Conservation (phyloP, 2,797 vertebrate genomes). For the Triplophysa yarkandensis region DNA sequence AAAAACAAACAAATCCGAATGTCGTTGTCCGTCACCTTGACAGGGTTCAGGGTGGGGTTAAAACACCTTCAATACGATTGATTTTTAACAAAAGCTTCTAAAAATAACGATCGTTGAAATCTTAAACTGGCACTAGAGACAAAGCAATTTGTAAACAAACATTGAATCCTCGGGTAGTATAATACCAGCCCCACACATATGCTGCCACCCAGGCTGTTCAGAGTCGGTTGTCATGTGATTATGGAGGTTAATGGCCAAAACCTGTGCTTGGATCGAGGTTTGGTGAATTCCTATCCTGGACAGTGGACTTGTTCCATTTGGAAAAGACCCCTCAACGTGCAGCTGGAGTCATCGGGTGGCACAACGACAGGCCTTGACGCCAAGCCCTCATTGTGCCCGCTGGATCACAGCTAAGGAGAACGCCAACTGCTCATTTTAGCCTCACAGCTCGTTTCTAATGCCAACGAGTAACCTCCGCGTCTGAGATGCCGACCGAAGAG, state of each 20-base stretch:
- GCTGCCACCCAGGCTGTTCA: constrained; percentile 48
- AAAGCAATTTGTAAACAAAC: constrained; percentile 30
- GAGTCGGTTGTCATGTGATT: constrained; percentile 50
- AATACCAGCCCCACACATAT: constrained; percentile 40
- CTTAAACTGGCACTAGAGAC: constrained; percentile 30
- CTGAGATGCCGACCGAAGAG: constrained; percentile 15
- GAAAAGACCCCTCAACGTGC: constrained; percentile 40
- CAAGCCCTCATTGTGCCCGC: constrained; percentile 49
- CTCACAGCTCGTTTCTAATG: background rate
- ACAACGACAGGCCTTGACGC: constrained; percentile 40
- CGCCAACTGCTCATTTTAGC: constrained; percentile 50
- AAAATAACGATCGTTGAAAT: background rate
- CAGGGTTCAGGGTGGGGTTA: background rate
- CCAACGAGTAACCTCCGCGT: constrained; percentile 19
- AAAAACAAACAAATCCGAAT: constrained; percentile 18
- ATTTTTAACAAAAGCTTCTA: background rate
- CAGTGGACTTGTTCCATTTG: constrained; percentile 52
- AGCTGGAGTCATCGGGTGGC: constrained; percentile 54
- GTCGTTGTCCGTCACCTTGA: constrained; percentile 24
- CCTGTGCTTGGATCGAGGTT: constrained; percentile 23
- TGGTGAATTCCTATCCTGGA: constrained; percentile 24
- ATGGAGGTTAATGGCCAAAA: constrained; percentile 48
- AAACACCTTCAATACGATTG: background rate
- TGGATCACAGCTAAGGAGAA: constrained; percentile 42
- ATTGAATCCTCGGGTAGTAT: background rate